A percentile compares a stretch with the other conserved stretches of the same genome.
Evolutionary conservation across 2,888 invertebrate species (phyloP).

Genomic region (Conistra vaccinii): DNA sequence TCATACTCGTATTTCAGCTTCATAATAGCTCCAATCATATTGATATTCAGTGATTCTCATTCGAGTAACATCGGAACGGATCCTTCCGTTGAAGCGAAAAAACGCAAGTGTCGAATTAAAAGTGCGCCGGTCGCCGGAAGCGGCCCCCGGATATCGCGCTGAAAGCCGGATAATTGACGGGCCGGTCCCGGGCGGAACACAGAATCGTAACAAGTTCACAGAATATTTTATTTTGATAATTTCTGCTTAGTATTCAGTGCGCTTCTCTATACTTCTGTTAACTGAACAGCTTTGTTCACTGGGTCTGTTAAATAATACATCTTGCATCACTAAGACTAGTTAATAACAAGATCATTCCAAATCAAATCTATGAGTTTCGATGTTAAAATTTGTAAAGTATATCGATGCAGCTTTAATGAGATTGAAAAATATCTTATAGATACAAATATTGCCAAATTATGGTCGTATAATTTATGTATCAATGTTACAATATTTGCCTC

Average conservation of each 20-base stretch:
- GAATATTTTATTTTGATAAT: conserved; percentile 59
- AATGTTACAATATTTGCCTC: background rate
- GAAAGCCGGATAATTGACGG: conserved; percentile 66
- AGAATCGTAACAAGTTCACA: conserved; percentile 47
- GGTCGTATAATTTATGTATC: background rate
- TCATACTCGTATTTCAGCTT: background rate
- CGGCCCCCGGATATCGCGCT: conserved; percentile 74
- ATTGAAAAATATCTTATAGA: no score
- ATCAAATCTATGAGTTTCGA: background rate
- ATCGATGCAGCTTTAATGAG: background rate
- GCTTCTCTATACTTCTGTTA: background rate
- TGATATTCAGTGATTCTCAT: conserved; percentile 25
- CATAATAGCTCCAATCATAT: conserved; percentile 39
- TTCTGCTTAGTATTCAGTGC: conserved; percentile 55
- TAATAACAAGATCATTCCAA: background rate
- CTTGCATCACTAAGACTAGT: background rate
- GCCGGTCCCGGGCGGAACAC: conserved; percentile 27
- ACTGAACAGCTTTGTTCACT: background rate
- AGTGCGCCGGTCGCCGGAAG: conserved; percentile 75
- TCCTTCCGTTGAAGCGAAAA: conserved; percentile 82
- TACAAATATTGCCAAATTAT: background rate
- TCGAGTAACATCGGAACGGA: conserved; percentile 77
- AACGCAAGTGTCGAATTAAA: conserved; percentile 78
- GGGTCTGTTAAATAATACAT: background rate
- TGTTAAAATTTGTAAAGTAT: background rate